These are phyloP conservation scores for Morpho helenor DNA, from an alignment of 2,888 invertebrate genomes.

Conservation along the genomic window DNA sequence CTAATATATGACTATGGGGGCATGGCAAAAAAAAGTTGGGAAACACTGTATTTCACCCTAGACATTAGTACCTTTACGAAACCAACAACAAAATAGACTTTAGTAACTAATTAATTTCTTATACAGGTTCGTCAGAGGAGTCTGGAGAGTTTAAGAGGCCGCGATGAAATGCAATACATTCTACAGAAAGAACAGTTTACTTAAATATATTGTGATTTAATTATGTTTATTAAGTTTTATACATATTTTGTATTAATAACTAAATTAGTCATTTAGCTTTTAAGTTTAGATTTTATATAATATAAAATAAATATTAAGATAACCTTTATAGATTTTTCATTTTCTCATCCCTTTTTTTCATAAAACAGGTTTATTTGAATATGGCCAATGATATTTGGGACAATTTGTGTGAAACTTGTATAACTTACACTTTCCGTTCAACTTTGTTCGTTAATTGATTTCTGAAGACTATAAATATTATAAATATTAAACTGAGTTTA, in stretches of 20 bases:
- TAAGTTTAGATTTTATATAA: slow-evolving; percentile 39
- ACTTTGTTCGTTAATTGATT: too few relatives aligned
- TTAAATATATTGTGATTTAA: slow-evolving; percentile 69
- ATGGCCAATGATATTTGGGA: too few relatives aligned
- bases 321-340: slow-evolving; percentile 21
- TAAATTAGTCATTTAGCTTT: slow-evolving; percentile 68
- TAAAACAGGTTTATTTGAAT: too few relatives aligned
- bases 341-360: slow-evolving; percentile 8
- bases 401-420: too few relatives aligned
- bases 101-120: background rate
- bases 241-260: slow-evolving; percentile 45
- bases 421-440: too few relatives aligned
- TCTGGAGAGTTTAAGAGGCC: slow-evolving; percentile 70
- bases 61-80: too few relatives aligned
- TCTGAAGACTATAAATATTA: too few relatives aligned
- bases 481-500: too few relatives aligned
- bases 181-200: slow-evolving; percentile 45
- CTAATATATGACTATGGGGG: too few relatives aligned
- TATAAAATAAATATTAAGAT: slow-evolving; percentile 30
- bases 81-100: too few relatives aligned
- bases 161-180: slow-evolving; percentile 45
- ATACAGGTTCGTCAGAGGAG: slow-evolving; percentile 69
- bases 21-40: slow-evolving; percentile 27
- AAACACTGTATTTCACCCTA: background rate
- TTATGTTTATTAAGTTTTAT: slow-evolving; percentile 46